Evolutionary conservation across 2,113 vertebrate species (phyloP), one percentile per base, ranked within the genome.

Genomic region (Grus americana): DNA sequence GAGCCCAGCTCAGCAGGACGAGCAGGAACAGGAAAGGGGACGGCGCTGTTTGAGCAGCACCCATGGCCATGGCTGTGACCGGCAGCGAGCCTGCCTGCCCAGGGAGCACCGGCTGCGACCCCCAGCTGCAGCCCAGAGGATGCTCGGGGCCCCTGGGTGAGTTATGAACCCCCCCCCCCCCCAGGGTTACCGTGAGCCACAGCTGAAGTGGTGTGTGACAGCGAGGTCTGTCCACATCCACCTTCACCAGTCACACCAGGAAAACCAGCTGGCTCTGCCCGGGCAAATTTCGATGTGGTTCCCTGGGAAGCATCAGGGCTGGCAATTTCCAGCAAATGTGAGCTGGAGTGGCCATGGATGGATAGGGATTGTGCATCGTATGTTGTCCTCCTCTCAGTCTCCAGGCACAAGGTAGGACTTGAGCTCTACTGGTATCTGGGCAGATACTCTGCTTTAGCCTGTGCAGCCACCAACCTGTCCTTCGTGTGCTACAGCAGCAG

Each of bases 1-100:
- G 84, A 94, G 84, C 78, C 87, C 93, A 94, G 96, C 94, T 94
- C 87, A 94, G 94, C 96, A 96, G 87, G 96, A 91, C 1, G 49
- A 94, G 74, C 95, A 88, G 87, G 94, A 96, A 75, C 0, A 1
- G 78, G 81, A 15, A 74, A 87, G 70, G 52, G 44, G 40, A 16
- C 0, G 30, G 26, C 55, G 86, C 65, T 74, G 86, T 49, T 29
- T 62, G 80, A 79, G 86, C 73, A 92, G 89, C 75, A 84, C 42
- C 46, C 2, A 0, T 61, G 24, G 67, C 72, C 4, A 0, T 22
- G 67, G 38, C 57, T 57, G 24, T 42, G 54, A 92, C 62, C 1
- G 4, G 29, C 47, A 42, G 23, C 0, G 1, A 78, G 15, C 50
- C 23, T 30, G 15, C 30, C 30, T 1, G 0, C 8, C 47, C 0